Base-by-base conservation (phyloP, 2,113 vertebrate genomes). In the Cyprinus carpio region DNA sequence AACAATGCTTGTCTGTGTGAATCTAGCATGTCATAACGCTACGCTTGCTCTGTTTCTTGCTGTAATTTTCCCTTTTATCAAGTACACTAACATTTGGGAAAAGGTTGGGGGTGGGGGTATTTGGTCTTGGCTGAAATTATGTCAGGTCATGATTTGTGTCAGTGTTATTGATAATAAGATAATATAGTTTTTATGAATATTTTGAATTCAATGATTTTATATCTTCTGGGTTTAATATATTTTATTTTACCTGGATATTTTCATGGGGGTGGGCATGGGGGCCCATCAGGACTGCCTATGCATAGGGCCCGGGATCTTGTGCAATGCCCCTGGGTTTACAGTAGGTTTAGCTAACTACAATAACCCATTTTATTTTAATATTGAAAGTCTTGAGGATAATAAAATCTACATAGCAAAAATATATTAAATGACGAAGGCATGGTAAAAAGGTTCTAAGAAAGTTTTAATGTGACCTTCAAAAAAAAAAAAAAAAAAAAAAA, bases 1-100 rank as follows among this genome's bases (percentile, higher is more conserved):
- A 67, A 81, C 79, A 81, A 84, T 84, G 29, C 60, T 75, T 87
- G 62, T 27, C 54, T 60, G 67, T 67, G 72, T 27, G 51, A 34
- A 31, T 79, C 37, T 69, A 51, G 67, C 77, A 64, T 71, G 7
- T 9, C 46, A 75, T 1, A 49, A 75, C 23, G 2, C 11, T 46
- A 34, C 40, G 75, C 18, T 46, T 81, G 27, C 60, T 31, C 16
- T 77, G 29, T 37, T 4, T 43, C 16, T 3, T 23, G 23, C 8
- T 74, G 31, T 75, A n/a, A 40, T 49, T 27, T 75, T 18, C 56
- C 34, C 11, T n/a, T 46, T 23, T 20, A 23, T 3, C 16, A 23
- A 37, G 9, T 37, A 69, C 9, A 34, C 65, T 37, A 71, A 37
- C 4, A 37, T 23, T 23, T 71, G 31, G 18, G 2, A 0, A 29